These are phyloP conservation scores for Lanius ludovicianus DNA, from an alignment of 2,113 vertebrate genomes.

Conservation along the genomic window DNA sequence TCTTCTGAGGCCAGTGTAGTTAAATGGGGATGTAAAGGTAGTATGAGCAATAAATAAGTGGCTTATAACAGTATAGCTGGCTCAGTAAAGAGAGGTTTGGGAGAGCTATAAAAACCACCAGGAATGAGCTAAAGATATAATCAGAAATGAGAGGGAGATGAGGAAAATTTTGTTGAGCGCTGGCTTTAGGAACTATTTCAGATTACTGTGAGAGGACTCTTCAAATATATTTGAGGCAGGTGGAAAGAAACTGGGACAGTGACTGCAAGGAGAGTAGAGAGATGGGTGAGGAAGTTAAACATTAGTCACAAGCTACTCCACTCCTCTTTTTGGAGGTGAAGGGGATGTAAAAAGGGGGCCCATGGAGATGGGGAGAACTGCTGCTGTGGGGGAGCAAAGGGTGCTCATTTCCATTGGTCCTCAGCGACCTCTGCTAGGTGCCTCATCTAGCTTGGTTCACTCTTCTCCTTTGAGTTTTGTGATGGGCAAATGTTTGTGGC, in stretches of 20 bases:
- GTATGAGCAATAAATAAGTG: slow-evolving; percentile 57
- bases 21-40: slow-evolving; percentile 58
- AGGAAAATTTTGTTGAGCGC: slow-evolving; percentile 18
- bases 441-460: not conserved
- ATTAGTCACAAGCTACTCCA: not conserved
- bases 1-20: slow-evolving; percentile 49
- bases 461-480: not conserved
- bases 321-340: not conserved
- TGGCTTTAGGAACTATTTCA: slow-evolving; percentile 43
- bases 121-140: slow-evolving; percentile 51
- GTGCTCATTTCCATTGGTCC: not conserved
- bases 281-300: not conserved
- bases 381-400: rapidly evolving
- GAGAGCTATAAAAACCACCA: slow-evolving; percentile 47
- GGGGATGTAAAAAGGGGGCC: not conserved
- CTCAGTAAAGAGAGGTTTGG: slow-evolving; percentile 33
- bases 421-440: not conserved
- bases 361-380: not conserved
- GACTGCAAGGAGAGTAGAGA: not conserved
- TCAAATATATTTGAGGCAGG: slow-evolving; percentile 15
- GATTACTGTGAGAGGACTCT: not conserved
- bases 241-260: slow-evolving; percentile 11
- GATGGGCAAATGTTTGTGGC: not conserved
- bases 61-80: slow-evolving; percentile 51
- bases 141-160: slow-evolving; percentile 34